Percentiles rank a stretch among this genome's conserved stretches.
phyloP scores from a whole-genome alignment of 2,888 invertebrate genomes.

The Aradus depressus region DNA sequence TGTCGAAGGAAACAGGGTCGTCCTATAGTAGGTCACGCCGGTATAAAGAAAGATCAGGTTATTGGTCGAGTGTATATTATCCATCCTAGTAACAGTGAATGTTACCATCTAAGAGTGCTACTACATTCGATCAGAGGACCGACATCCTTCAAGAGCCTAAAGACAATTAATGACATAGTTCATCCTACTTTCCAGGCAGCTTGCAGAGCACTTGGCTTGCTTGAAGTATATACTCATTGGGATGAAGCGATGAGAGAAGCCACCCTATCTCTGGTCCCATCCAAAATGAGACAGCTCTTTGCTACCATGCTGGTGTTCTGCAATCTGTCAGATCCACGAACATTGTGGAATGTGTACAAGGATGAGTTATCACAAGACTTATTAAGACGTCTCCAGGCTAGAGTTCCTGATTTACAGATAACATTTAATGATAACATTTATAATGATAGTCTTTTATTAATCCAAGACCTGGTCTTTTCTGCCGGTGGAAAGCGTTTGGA shows the following conservation, averaged over 20 bases:
- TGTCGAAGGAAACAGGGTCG: neutral
- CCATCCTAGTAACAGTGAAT: slow-evolving; percentile 29
- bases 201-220: neutral
- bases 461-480: no score
- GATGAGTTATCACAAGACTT: neutral
- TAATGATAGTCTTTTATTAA: no score
- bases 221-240: neutral
- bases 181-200: neutral
- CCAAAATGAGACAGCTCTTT: neutral
- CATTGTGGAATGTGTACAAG: neutral
- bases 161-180: neutral
- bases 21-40: neutral
- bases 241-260: neutral
- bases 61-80: slow-evolving; percentile 29
- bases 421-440: no score
- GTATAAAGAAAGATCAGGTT: no score
- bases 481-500: no score
- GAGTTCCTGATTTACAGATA: no score
- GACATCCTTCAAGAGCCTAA: neutral
- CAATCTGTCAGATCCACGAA: neutral
- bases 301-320: neutral
- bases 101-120: slow-evolving; percentile 30
- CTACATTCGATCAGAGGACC: slow-evolving; percentile 6
- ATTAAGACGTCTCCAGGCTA: no score
- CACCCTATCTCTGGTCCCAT: neutral